Percentiles rank a stretch among this genome's conserved stretches.
These are phyloP conservation scores for Scytalopus superciliaris DNA, from an alignment of 2,113 vertebrate genomes.

Conservation along the genomic window DNA sequence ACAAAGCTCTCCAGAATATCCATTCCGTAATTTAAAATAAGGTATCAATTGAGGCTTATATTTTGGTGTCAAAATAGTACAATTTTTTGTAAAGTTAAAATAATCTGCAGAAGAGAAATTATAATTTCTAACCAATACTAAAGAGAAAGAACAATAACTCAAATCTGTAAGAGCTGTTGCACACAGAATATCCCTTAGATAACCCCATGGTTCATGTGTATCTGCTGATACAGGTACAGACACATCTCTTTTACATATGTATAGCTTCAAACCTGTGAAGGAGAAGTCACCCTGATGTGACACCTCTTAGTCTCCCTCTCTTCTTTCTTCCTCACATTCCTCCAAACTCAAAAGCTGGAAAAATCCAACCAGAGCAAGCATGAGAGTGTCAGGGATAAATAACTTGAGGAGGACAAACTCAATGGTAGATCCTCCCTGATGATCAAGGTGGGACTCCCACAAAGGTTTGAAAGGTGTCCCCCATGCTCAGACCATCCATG, in stretches of 20 bases:
- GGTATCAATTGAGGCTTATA: not conserved
- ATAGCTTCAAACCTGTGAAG: not conserved
- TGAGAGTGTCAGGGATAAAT: not conserved
- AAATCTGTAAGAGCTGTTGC: not conserved
- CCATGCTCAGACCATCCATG: not conserved
- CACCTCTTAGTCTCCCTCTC: not conserved
- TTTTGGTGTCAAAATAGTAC: not conserved
- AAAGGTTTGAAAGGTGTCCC: not conserved
- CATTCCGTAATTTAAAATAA: not conserved
- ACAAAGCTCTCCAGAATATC: not conserved
- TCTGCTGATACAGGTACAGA: not conserved
- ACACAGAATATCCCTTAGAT: not conserved
- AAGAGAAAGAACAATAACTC: not conserved
- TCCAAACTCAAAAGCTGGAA: not conserved
- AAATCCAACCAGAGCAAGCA: not conserved
- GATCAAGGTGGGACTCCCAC: not conserved
- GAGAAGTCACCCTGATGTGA: not conserved
- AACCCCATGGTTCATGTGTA: not conserved
- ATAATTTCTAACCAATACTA: not conserved
- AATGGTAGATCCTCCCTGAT: not conserved
- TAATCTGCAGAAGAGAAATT: not conserved
- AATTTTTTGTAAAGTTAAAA: not conserved
- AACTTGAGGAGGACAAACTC: not conserved
- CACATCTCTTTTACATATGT: not conserved
- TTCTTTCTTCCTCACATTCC: not conserved